phyloP scores from a whole-genome alignment of 2,888 invertebrate genomes.

The Parascotia fuliginaria region DNA sequence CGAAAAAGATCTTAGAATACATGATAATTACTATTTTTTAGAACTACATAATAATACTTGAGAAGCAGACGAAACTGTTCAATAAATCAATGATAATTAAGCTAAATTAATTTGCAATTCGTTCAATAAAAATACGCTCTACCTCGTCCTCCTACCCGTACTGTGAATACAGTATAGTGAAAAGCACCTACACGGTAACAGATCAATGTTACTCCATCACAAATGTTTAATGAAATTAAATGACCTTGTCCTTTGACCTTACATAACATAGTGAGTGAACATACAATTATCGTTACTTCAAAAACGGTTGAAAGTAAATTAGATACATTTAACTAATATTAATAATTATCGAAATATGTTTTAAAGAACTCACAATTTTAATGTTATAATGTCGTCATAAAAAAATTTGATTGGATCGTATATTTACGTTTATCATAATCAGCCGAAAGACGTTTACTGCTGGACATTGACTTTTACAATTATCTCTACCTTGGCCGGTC shows the following conservation, averaged over 20 bases:
- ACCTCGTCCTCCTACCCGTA: slow-evolving; percentile 2
- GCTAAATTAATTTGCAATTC: slow-evolving; percentile 7
- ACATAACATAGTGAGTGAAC: background rate
- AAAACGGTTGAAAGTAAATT: background rate
- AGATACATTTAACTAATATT: background rate
- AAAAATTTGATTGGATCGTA: no score
- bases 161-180: slow-evolving; percentile 11
- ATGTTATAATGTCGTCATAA: no score
- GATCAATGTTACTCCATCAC: slow-evolving; percentile 13
- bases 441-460: no score
- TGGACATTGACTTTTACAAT: no score
- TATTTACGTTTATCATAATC: no score
- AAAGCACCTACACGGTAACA: slow-evolving; percentile 7
- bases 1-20: no score
- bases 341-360: no score
- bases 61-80: no score
- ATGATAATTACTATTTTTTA: no score
- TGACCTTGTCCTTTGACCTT: slow-evolving; percentile 13
- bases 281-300: background rate
- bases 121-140: slow-evolving; percentile 12
- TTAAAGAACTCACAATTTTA: no score
- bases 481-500: no score
- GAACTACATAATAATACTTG: no score
- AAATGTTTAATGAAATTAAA: slow-evolving; percentile 27
- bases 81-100: slow-evolving; percentile 1